Percentiles rank a stretch among this genome's conserved stretches.
These are phyloP conservation scores for Malurus alboscapulatus DNA, from an alignment of 2,113 vertebrate species.

Conservation along the genomic window DNA sequence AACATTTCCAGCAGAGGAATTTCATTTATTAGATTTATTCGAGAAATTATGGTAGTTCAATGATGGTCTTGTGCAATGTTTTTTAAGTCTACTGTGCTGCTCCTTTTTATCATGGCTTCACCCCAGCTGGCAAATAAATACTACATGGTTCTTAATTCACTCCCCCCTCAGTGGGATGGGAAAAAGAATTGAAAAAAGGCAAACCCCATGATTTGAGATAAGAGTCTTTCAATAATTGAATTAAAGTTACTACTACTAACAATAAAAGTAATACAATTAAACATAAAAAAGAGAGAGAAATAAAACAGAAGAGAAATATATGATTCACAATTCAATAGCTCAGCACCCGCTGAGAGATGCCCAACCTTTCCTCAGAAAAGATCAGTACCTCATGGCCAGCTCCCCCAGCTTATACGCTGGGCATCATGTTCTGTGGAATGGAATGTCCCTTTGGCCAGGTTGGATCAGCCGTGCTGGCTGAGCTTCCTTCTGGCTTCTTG, in stretches of 20 bases:
- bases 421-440: neutral
- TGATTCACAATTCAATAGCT: neutral
- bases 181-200: accelerated
- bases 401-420: neutral
- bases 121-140: neutral
- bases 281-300: neutral
- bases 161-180: neutral
- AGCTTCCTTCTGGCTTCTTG: neutral
- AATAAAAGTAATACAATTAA: neutral
- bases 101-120: neutral
- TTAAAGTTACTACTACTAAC: neutral
- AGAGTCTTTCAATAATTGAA: neutral
- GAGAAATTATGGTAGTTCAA: neutral
- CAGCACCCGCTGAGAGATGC: accelerated
- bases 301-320: neutral
- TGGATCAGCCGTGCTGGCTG: neutral
- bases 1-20: neutral
- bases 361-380: neutral
- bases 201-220: neutral
- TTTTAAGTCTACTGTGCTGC: neutral
- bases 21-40: neutral
- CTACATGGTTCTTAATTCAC: neutral
- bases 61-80: neutral
- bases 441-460: neutral
- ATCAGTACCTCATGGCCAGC: accelerated